phyloP scores from a whole-genome alignment of 2,113 vertebrate species.

The pig (Sus scrofa) region DNA sequence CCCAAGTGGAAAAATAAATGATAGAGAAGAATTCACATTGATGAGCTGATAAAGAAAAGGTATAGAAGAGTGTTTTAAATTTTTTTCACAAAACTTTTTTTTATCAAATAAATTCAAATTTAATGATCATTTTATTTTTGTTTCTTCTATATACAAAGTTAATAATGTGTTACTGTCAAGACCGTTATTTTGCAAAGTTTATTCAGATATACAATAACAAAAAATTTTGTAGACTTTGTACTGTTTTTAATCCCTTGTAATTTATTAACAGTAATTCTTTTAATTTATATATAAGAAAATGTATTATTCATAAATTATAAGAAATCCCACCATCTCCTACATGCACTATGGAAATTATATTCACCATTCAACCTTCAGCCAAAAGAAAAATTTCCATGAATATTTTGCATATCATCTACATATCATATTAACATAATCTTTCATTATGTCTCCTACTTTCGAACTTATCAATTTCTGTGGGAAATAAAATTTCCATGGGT shows the following conservation, averaged over 20 bases:
- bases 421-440: neutral
- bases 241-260: slow-evolving; percentile 40
- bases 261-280: slow-evolving; percentile 19
- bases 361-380: neutral
- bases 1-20: slow-evolving; percentile 28
- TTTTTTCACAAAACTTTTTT: slow-evolving; percentile 5
- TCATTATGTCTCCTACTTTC: neutral
- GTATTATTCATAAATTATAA: slow-evolving; percentile 52
- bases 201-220: neutral
- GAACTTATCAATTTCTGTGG: neutral
- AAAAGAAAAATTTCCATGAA: slow-evolving; percentile 3
- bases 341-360: neutral
- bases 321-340: neutral
- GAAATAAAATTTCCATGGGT: neutral
- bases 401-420: neutral
- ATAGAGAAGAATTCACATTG: neutral
- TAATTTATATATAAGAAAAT: slow-evolving; percentile 14
- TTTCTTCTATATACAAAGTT: neutral
- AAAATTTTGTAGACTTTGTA: neutral
- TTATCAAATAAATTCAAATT: neutral
- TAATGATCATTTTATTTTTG: neutral
- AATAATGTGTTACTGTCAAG: neutral
- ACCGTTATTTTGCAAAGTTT: neutral
- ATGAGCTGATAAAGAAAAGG: slow-evolving; percentile 8
- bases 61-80: neutral